Conservation (phyloP, 2,113 vertebrate species). For the Dipodomys ordii region DNA sequence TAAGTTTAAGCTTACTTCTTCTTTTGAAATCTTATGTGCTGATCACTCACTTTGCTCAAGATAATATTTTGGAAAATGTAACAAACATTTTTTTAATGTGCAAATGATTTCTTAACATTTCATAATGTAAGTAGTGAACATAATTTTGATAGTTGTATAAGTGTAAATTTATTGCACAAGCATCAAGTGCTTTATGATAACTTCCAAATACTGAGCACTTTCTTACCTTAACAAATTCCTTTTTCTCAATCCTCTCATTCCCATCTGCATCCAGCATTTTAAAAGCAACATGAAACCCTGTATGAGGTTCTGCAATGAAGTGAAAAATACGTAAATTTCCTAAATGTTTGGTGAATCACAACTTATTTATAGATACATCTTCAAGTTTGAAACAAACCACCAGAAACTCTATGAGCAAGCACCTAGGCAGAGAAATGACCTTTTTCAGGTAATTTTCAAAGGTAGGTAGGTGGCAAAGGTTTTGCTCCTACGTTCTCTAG, state of each 20-base stretch:
- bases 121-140: background rate
- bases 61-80: background rate
- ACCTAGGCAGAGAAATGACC: background rate
- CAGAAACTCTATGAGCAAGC: conserved; percentile 4
- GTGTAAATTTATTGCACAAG: background rate
- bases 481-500: background rate
- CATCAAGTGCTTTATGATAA: conserved; percentile 12
- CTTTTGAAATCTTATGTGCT: background rate
- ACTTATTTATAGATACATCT: conserved; percentile 28
- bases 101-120: background rate
- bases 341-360: conserved; percentile 46
- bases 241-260: conserved; percentile 96
- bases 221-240: conserved; percentile 96
- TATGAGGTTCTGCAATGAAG: conserved; percentile 92
- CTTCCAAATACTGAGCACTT: background rate
- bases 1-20: background rate
- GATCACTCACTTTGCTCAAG: background rate
- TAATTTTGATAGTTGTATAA: conserved; percentile 19
- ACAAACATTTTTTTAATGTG: background rate
- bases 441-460: background rate
- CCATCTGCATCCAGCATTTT: conserved; percentile 98
- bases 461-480: background rate
- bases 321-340: background rate
- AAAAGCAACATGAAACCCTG: conserved; percentile 97
- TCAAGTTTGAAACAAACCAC: conserved; percentile 58